These are phyloP conservation scores for Crenichthys baileyi DNA, from an alignment of 2,797 vertebrate genomes.

Conservation along the genomic window DNA sequence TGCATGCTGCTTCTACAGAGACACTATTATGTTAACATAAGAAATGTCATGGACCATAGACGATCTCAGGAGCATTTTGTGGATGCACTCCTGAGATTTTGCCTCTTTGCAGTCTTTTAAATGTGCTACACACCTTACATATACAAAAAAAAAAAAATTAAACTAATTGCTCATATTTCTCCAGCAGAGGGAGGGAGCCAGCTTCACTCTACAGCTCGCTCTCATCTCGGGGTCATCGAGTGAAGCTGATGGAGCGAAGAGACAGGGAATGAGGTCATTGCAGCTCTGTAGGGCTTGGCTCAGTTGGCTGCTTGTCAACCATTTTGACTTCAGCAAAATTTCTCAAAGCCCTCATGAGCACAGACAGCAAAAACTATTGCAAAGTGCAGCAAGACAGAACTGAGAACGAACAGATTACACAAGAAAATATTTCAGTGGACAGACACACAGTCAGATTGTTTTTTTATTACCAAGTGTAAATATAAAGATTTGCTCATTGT, in stretches of 20 bases:
- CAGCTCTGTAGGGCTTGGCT: conserved; percentile 71
- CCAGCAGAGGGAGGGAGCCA: conserved; percentile 59
- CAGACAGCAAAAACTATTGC: conserved; percentile 17
- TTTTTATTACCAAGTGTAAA: not conserved
- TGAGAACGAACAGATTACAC: not conserved
- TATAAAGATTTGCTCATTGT: not conserved
- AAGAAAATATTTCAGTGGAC: not conserved
- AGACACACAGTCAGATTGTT: not conserved
- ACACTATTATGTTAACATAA: too few relatives aligned
- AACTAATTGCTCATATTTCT: not conserved
- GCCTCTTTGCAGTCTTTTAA: not conserved
- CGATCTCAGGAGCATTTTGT: not conserved
- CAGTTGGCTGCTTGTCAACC: conserved; percentile 51
- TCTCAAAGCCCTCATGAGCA: conserved; percentile 36
- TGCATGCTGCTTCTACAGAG: too few relatives aligned
- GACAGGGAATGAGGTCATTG: conserved; percentile 66
- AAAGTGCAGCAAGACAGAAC: conserved; percentile 1
- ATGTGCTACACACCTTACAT: not conserved
- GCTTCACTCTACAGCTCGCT: not conserved
- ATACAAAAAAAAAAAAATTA: not conserved
- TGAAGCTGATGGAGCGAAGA: conserved; percentile 57
- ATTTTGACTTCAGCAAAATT: conserved; percentile 48
- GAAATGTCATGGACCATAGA: too few relatives aligned
- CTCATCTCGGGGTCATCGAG: conserved; percentile 42
- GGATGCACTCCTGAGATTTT: not conserved